Conservation (phyloP, 2,113 vertebrate genomes). For the Phalacrocorax aristotelis region DNA sequence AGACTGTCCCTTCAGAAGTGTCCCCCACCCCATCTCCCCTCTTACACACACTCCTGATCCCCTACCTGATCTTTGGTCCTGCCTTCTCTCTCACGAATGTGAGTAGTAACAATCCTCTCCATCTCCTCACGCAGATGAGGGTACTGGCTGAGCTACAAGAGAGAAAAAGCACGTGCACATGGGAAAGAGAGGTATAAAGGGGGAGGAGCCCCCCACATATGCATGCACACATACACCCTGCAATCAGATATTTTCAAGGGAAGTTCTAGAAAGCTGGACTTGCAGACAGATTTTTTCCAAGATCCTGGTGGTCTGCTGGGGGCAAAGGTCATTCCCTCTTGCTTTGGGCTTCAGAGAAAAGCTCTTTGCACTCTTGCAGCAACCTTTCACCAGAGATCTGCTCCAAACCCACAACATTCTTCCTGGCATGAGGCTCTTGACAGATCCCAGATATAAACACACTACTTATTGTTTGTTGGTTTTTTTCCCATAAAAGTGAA, state of each 20-base stretch:
- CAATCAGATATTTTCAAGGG: conserved; percentile 11
- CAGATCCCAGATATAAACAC: background rate
- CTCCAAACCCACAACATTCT: background rate
- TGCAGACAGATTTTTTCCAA: conserved; percentile 60
- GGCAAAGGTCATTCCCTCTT: background rate
- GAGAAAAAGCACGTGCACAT: conserved; percentile 69
- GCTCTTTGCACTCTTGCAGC: background rate
- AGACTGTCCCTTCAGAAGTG: background rate
- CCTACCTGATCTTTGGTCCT: conserved; percentile 92
- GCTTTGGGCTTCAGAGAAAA: background rate
- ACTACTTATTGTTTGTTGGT: background rate
- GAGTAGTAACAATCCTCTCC: conserved; percentile 96
- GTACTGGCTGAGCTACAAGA: conserved; percentile 92
- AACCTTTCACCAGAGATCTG: background rate
- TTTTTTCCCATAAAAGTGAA: background rate
- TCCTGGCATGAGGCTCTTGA: background rate
- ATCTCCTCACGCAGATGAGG: conserved; percentile 95
- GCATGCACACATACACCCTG: conserved; percentile 21
- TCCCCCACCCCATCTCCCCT: background rate
- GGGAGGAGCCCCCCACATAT: background rate
- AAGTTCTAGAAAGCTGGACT: conserved; percentile 41
- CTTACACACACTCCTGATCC: background rate
- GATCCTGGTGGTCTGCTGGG: background rate
- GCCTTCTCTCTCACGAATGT: conserved; percentile 95
- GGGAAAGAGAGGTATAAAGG: conserved; percentile 55